phyloP scores from a whole-genome alignment of 2,888 invertebrate genomes.

The Caenorhabditis plicata region DNA sequence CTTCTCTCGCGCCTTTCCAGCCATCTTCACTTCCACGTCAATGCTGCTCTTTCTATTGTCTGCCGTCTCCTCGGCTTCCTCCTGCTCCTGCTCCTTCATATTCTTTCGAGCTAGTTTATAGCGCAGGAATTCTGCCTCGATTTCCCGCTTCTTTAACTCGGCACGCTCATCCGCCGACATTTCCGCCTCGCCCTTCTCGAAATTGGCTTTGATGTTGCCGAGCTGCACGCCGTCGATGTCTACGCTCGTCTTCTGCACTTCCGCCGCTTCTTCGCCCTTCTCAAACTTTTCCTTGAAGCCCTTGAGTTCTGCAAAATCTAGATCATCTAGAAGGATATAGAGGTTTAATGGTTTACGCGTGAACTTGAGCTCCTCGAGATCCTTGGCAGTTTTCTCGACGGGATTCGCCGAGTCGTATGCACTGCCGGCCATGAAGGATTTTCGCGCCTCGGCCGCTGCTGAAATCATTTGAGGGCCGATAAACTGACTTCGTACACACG shows the following conservation, averaged over 20 bases:
- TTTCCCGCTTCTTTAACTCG: constrained; percentile 60
- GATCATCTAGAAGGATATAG: too few species aligned
- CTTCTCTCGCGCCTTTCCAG: constrained; percentile 82
- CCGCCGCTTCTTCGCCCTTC: constrained; percentile 43
- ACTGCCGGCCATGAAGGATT: constrained; percentile 61
- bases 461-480: constrained; percentile 14
- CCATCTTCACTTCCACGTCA: constrained; percentile 67
- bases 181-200: constrained; percentile 58
- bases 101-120: constrained; percentile 61
- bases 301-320: constrained; percentile 49
- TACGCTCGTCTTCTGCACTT: constrained; percentile 51
- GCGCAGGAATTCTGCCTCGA: constrained; percentile 62
- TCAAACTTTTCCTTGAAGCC: constrained; percentile 64
- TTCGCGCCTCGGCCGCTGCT: constrained; percentile 62
- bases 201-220: constrained; percentile 61
- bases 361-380: constrained; percentile 59
- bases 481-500: constrained; percentile 34
- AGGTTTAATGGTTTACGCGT: constrained; percentile 42
- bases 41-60: too few species aligned
- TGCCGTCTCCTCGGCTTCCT: too few species aligned
- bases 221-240: constrained; percentile 57
- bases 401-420: constrained; percentile 55
- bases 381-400: constrained; percentile 54
- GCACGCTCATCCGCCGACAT: constrained; percentile 63
- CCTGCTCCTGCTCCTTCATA: constrained; percentile 36